Evolutionary conservation across 2,888 invertebrate species (phyloP), one percentile per base, ranked within the genome.

Genomic region (Cerceris ruficornis): DNA sequence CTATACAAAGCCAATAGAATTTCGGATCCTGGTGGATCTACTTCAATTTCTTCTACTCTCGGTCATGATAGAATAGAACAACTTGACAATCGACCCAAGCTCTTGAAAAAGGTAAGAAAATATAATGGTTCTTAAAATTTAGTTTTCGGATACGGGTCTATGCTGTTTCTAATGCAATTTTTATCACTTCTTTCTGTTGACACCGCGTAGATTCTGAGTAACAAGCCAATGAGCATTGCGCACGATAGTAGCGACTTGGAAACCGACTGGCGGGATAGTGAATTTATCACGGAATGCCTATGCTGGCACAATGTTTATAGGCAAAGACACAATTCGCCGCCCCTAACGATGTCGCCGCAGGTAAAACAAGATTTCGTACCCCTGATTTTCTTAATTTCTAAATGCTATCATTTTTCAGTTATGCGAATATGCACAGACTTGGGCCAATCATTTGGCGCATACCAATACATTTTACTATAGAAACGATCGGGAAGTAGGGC

Each of bases 361-460:
- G 96, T 96, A 93, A 90, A 85, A 9, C 14, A 13, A 52, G 1
- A 28, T 4, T 28, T 28, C 4, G 4, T 28, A 28, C 28, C 28
- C 28, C 1, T 28, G 4, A 28, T 28, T 28, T 28, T 28, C 28
- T 28, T 28, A 28, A 28, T 28, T 28, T 28, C 4, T 4, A 28
- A 28, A 28, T 4, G 28, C 28, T 28, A 28, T 28, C 28, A 1
- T 14, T 14, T 93, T 93, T 17, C 93, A 96, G 96, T 91, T 97
- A 55, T 97, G 96, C 90, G 95, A 96, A 90, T 94, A 96, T 90
- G 96, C 97, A 64, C 97, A 98, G 92, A 96, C 96, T 54, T 97
- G 97, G 97, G 97, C 97, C 6, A 97, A 97, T 92, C 96, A 97
- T 88, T 93, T 97, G 87, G 97, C 97, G 11, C 96, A 96, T 91